Base-by-base conservation (phyloP, 2,113 vertebrate species). In the Tonatia bakeri region DNA sequence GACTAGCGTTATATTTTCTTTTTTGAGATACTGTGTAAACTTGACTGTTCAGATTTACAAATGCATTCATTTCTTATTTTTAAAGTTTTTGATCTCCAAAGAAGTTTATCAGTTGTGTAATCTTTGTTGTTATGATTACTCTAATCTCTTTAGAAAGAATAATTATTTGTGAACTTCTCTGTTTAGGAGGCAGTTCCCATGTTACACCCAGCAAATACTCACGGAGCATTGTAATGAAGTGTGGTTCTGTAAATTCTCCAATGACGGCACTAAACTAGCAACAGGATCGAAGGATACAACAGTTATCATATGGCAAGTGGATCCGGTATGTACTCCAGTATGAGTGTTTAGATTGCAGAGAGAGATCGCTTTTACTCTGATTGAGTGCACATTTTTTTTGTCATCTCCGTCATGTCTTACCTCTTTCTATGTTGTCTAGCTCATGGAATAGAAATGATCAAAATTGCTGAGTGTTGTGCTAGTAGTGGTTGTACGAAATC, bases 181-280 rank as follows among this genome's bases (percentile, higher is more conserved):
- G 67, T 97, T 97, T 94, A 99, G 99, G 99, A 99, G 99, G 97
- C 99, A 99, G 98, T 99, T 99, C 97, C 99, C 99, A 12, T 99
- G 99, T 98, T 99, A 99, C 97, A 99, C 99, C 87, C 99, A 99
- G 97, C 99, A 99, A 98, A 99, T 99, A 96, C 98, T 99, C 70
- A 99, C 99, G 4, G 99, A 99, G 94, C 99, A 99, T 98, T 99
- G 99, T 98, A 99, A 99, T 77, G 99, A 99, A 98, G 99, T 99
- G 40, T 99, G 99, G 99, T 99, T 99, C 98, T 99, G 99, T 98
- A 99, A 99, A 98, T 99, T 99, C 97, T 99, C 99, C 97, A 99
- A 99, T 1, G 99, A 99, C 0, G 99, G 99, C 98, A 99, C 99
- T 97, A 99, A 99, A 98, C 98, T 99, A 98, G 99, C 99, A 94